Evolutionary conservation across 2,888 invertebrate genomes (phyloP).

Genomic region (Melolontha melolontha): DNA sequence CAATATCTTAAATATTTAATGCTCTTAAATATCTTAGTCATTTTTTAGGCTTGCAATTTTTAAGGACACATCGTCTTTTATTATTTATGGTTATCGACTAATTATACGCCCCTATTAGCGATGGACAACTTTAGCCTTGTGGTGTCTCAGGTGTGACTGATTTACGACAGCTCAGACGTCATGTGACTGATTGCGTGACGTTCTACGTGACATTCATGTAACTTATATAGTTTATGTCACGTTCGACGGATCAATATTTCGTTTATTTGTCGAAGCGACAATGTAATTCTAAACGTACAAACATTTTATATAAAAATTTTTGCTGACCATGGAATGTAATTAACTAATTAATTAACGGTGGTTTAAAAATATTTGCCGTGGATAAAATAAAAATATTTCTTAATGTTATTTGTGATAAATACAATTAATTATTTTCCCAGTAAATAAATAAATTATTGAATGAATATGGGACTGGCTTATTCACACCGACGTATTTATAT

Average conservation of each 20-base stretch:
- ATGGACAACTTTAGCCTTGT: slow-evolving; percentile 59
- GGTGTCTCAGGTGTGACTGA: slow-evolving; percentile 64
- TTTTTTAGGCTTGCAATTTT: too few relatives aligned
- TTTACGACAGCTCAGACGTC: slow-evolving; percentile 57
- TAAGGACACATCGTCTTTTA: too few relatives aligned
- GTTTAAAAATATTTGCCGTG: too few relatives aligned
- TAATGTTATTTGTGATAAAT: too few relatives aligned
- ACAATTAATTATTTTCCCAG: too few relatives aligned
- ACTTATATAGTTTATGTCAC: slow-evolving; percentile 32
- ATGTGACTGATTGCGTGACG: slow-evolving; percentile 60
- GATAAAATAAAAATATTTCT: too few relatives aligned
- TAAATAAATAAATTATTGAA: too few relatives aligned
- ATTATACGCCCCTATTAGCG: slow-evolving; percentile 64
- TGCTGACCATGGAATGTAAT: background rate
- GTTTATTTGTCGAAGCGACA: slow-evolving; percentile 3
- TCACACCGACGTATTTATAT: too few relatives aligned
- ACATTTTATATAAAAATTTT: background rate
- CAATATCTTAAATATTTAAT: too few relatives aligned
- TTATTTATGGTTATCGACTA: slow-evolving; percentile 53
- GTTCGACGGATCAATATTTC: slow-evolving; percentile 16
- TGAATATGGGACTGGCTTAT: too few relatives aligned
- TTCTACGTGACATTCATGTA: slow-evolving; percentile 49
- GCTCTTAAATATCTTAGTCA: too few relatives aligned
- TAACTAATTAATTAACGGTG: too few relatives aligned
- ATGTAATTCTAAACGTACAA: background rate